Percentiles rank a stretch among this genome's conserved stretches.
Conservation (phyloP, 2,113 vertebrate species). For the Pterocles burchelli region DNA sequence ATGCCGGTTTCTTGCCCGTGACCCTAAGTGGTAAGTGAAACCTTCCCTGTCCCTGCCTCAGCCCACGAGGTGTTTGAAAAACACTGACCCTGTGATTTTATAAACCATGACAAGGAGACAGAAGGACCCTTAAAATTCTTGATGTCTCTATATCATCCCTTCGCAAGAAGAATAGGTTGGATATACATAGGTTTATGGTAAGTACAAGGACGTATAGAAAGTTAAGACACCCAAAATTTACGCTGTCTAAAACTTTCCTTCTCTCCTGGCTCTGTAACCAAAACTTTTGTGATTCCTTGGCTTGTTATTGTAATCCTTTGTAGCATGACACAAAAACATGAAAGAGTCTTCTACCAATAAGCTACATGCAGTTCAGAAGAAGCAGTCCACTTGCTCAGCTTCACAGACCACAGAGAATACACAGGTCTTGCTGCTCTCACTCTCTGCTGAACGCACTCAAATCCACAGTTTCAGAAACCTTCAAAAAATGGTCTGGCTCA, state of each 20-base stretch:
- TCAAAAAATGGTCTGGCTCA: neutral
- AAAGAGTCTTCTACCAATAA: neutral
- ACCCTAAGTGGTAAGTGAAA: no score
- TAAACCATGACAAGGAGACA: no score
- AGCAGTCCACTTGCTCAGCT: neutral
- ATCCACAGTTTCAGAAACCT: neutral
- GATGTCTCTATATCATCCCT: neutral
- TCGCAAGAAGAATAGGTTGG: neutral
- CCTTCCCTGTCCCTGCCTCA: no score
- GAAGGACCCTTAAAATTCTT: neutral
- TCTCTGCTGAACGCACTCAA: neutral
- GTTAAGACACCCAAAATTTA: neutral
- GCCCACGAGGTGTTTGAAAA: no score
- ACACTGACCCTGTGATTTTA: no score
- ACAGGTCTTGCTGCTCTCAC: accelerated
- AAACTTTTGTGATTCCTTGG: neutral
- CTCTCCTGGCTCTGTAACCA: neutral
- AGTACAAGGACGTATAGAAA: neutral
- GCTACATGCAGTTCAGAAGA: neutral
- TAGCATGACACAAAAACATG: neutral
- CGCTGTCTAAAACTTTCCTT: neutral
- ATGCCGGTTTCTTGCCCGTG: no score
- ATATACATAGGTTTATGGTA: neutral
- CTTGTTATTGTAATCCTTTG: neutral
- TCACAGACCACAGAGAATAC: neutral